A percentile compares a stretch with the other conserved stretches of the same genome.
Conservation (phyloP, 2,888 invertebrate species). For the Silvanus unidentatus region DNA sequence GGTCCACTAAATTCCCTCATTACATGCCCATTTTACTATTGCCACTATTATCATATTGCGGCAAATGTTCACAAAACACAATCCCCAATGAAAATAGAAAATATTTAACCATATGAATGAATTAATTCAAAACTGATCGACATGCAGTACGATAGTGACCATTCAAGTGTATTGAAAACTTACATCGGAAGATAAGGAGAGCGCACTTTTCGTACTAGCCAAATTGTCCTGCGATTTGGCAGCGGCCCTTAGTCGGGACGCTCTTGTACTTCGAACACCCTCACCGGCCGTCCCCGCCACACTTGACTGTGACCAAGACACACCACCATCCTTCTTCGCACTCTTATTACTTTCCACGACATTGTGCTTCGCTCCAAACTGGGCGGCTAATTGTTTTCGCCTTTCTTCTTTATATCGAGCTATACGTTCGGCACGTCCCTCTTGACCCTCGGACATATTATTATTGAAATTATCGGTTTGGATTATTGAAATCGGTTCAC, state of each 20-base stretch:
- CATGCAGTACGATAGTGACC: too few relatives aligned
- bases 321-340: constrained; percentile 20
- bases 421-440: constrained; percentile 58
- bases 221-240: constrained; percentile 30
- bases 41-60: not conserved
- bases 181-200: constrained; percentile 10
- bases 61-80: too few relatives aligned
- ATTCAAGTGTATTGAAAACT: not conserved
- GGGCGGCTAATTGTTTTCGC: constrained; percentile 61
- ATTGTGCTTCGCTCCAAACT: constrained; percentile 29
- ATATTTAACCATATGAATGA: too few relatives aligned
- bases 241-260: constrained; percentile 65
- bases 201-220: constrained; percentile 25
- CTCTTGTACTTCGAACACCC: constrained; percentile 58
- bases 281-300: constrained; percentile 23
- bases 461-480: constrained; percentile 2
- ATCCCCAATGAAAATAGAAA: too few relatives aligned
- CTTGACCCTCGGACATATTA: constrained; percentile 23
- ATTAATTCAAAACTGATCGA: too few relatives aligned
- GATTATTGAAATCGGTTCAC: constrained; percentile 18
- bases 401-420: constrained; percentile 69
- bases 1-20: constrained; percentile 19
- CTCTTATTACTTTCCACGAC: not conserved
- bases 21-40: not conserved
- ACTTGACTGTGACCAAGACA: constrained; percentile 26